These are phyloP conservation scores for Cephonodes hylas DNA, from an alignment of 2,888 invertebrate genomes.

Conservation along the genomic window DNA sequence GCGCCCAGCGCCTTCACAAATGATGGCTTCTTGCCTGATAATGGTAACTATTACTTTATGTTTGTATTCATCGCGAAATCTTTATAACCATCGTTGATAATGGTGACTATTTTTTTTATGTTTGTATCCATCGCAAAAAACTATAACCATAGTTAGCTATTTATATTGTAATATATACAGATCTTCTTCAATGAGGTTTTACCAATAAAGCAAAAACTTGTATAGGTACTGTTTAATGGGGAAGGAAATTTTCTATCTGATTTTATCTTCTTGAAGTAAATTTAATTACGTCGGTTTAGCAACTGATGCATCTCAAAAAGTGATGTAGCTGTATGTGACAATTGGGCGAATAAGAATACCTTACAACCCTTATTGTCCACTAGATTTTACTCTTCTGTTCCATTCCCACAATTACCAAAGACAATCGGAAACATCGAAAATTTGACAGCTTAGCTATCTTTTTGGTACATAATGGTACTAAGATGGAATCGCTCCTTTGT, in stretches of 20 bases:
- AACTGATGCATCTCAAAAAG: too few species aligned
- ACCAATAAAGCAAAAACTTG: too few species aligned
- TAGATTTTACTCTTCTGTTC: neutral
- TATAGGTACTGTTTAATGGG: too few species aligned
- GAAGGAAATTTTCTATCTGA: too few species aligned
- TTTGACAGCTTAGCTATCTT: neutral
- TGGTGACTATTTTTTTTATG: slow-evolving; percentile 42
- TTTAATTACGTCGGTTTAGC: too few species aligned
- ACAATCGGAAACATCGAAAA: neutral
- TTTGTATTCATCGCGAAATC: too few species aligned
- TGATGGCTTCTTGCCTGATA: slow-evolving; percentile 70
- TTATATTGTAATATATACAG: neutral
- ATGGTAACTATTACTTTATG: slow-evolving; percentile 45
- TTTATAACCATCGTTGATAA: too few species aligned
- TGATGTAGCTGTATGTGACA: too few species aligned
- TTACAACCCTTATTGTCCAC: neutral
- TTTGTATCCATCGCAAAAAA: too few species aligned
- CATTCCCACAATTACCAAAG: neutral
- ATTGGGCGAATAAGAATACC: too few species aligned
- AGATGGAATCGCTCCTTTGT: neutral
- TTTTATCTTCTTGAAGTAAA: too few species aligned
- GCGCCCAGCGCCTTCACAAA: slow-evolving; percentile 71
- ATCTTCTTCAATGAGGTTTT: neutral
- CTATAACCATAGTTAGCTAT: too few species aligned
- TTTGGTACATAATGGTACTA: neutral